Percentiles rank a stretch among this genome's conserved stretches.
These are phyloP conservation scores for Spilogale gracilis DNA, from an alignment of 2,113 vertebrate species.

Conservation along the genomic window DNA sequence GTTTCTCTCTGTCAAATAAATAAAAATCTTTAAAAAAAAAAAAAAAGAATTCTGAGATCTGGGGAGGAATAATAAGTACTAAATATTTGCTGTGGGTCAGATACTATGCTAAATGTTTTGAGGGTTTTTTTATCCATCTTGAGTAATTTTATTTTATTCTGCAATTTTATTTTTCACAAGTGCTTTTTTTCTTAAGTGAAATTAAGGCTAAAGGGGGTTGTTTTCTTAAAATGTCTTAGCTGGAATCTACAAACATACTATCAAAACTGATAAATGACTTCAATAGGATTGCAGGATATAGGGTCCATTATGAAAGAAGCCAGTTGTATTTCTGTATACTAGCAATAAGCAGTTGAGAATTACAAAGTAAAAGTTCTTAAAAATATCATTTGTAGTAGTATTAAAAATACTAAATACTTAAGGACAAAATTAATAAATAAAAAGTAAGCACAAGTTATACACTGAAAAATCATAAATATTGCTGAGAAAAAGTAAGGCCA, in stretches of 20 bases:
- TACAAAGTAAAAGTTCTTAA: not conserved
- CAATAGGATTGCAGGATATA: not conserved
- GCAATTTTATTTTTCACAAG: not conserved
- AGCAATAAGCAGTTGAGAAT: slow-evolving; percentile 14
- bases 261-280: not conserved
- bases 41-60: slow-evolving; percentile 11
- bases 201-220: slow-evolving; percentile 1
- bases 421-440: slow-evolving; percentile 35
- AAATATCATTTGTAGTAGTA: not conserved
- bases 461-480: slow-evolving; percentile 8
- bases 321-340: not conserved
- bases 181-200: not conserved
- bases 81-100: not conserved
- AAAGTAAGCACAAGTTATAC: not conserved
- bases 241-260: not conserved
- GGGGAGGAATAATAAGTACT: not conserved
- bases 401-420: slow-evolving; percentile 10
- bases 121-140: not conserved
- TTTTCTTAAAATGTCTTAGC: slow-evolving; percentile 2
- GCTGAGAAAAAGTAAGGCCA: slow-evolving; percentile 28
- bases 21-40: too few species aligned
- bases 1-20: too few species aligned
- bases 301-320: slow-evolving; percentile 8
- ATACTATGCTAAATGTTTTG: slow-evolving; percentile 9
- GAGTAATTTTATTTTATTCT: slow-evolving; percentile 36